These are phyloP conservation scores for Conus ventricosus DNA, from an alignment of 1,140 invertebrate species.

Conservation along the genomic window DNA sequence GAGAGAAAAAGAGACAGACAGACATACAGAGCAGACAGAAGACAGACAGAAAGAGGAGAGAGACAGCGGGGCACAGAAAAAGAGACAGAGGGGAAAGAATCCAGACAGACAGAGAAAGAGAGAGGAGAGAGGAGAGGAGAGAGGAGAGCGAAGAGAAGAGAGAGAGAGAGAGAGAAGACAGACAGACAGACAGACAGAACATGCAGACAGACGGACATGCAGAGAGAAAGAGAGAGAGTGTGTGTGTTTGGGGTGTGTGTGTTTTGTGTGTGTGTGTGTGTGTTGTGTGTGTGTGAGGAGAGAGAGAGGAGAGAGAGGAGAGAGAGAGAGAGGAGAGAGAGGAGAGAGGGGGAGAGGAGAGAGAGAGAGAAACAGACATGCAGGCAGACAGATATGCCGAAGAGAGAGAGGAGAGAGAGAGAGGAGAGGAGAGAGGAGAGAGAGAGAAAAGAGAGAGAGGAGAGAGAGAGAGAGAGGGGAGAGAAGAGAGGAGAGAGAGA, in stretches of 20 bases:
- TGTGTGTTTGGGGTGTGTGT: no score
- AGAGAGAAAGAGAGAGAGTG: no score
- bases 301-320: slow-evolving; percentile 28
- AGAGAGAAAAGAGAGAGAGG: neutral
- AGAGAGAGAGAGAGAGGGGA: neutral
- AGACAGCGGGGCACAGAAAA: neutral
- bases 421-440: slow-evolving; percentile 3
- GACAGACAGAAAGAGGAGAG: slow-evolving; percentile 22
- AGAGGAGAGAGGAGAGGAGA: slow-evolving; percentile 1
- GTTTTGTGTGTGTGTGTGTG: no score
- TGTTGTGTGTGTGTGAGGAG: no score
- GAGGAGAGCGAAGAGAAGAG: slow-evolving; percentile 5
- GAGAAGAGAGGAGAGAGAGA: neutral
- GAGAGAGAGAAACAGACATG: neutral
- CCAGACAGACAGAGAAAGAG: neutral
- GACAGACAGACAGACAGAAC: no score
- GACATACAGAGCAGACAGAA: neutral
- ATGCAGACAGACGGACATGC: no score
- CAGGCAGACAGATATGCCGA: neutral
- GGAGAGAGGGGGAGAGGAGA: neutral
- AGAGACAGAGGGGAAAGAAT: neutral
- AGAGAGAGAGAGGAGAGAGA: slow-evolving; percentile 23
- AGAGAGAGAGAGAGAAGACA: no score
- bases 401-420: no score
- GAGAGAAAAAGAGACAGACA: no score